These are phyloP conservation scores for Anguilla obscura DNA, from an alignment of 2,797 vertebrate genomes.

Conservation along the genomic window DNA sequence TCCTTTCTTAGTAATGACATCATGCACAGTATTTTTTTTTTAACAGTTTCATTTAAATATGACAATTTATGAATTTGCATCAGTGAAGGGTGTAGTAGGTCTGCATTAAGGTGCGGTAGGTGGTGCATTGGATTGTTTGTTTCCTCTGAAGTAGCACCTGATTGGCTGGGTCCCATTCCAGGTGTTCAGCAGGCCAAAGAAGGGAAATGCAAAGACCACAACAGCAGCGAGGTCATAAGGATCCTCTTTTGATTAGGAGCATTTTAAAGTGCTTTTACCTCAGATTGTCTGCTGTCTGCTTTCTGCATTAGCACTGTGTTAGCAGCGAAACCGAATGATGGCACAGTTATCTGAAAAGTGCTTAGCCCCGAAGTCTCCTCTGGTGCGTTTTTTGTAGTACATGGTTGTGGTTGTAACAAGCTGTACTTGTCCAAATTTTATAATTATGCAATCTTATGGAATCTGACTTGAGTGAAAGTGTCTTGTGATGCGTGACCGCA, in stretches of 20 bases:
- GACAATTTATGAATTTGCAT: background rate
- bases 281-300: constrained; percentile 44
- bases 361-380: background rate
- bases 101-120: background rate
- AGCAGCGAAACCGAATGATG: constrained; percentile 30
- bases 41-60: constrained; percentile 4
- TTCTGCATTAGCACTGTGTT: background rate
- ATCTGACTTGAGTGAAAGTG: background rate
- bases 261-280: constrained; percentile 51
- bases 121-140: background rate
- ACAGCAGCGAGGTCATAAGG: background rate
- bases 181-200: constrained; percentile 24
- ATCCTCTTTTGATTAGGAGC: constrained; percentile 38
- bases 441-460: background rate
- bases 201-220: background rate
- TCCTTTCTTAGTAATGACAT: constrained; percentile 22
- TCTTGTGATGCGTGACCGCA: background rate
- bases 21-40: constrained; percentile 5
- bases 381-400: background rate
- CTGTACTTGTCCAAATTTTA: constrained; percentile 2
- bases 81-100: background rate
- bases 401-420: background rate
- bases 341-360: background rate
- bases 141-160: background rate
- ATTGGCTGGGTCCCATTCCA: background rate